Base-by-base conservation (phyloP, 2,888 invertebrate species). In the Pedicia rivosa region DNA sequence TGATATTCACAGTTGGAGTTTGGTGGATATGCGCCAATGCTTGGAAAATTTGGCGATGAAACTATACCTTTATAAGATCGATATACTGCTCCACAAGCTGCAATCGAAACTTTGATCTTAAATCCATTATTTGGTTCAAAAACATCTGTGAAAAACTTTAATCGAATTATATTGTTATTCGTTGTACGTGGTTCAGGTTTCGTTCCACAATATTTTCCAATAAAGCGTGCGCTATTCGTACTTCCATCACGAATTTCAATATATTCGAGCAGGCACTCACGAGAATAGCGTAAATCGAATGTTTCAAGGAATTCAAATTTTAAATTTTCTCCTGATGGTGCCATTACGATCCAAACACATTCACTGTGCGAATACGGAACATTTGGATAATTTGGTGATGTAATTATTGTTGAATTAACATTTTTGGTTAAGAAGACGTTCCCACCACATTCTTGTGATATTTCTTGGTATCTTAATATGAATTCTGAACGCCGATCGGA, bases 181-280 rank as follows among this genome's bases (percentile, higher is more conserved):
- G 75, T 67, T 47, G 65, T 66, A 30, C 70, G 55, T 2, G 72
- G 74, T 34, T 67, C 66, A 0, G 82, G 81, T 28, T 54, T 63
- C 2, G 59, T 57, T 8, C n/a, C 13, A 50, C 87, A 88, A 50
- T 61, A 78, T 43, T 61, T 66, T 2, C 76, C 78, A 27, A 88
- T 54, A 1, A 71, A 47, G 1, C 68, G 69, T 0, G 92, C 72
- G 38, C 70, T 51, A 15, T 64, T 64, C 0, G 86, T 79, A 1
- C 76, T 75, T 2, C 95, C 95, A 56, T 95, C 88, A 43, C 75
- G 67, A 6, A 95, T 51, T 58, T 91, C 87, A 1, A 92, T 64
- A 44, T 68, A 80, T 51, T 62, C 59, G 3, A 46, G 43, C 24
- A 53, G 57, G 49, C 59, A 72, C 52, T 55, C 47, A 17, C 20